Evolutionary conservation across 2,888 invertebrate genomes (phyloP), one percentile per base, ranked within the genome.

Genomic region (Pseudeuparius sepicola): DNA sequence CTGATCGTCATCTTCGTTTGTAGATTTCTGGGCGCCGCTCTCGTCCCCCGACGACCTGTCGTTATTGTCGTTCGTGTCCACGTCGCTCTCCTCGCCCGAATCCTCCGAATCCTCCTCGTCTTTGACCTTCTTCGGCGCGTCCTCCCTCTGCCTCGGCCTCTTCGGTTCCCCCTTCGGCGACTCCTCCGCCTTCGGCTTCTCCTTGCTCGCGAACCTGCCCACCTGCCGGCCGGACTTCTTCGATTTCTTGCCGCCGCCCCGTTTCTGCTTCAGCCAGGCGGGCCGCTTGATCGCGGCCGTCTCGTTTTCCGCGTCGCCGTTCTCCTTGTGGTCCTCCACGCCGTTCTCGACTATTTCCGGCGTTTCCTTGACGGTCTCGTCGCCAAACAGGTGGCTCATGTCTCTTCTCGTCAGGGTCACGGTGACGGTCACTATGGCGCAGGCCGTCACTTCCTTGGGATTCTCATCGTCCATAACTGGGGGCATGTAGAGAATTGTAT

Each of bases 381-480:
- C 83, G 3, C 86, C 87, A 53, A 88, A 86, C 4, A 89, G 61
- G 23, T 77, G 77, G 45, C 76, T 81, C 83, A 97, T 83, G 52
- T 86, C 78, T 51, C 77, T 78, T 29, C 98, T 73, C 9, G 73
- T 70, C 35, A 98, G 65, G 18, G 75, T 80, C 2, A 97, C 94
- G 0, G 94, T 94, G 0, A 98, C 92, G 0, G 98, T 99, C 0
- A 98, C 94, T 46, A 97, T 89, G 12, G 97, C 93, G 25, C 94
- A 93, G 7, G 96, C 94, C 1, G 98, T 98, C 38, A 97, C 93
- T 36, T 88, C 88, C 23, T 85, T 86, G 2, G 93, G 86, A 57
- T 96, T 94, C 59, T 98, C 98, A 60, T 98, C 98, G 53, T 94
- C 94, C 56, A 96, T 82, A 27, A 98, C 97, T 89, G 32, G 66